phyloP scores from a whole-genome alignment of 2,113 vertebrate species.

The Erythrolamprus reginae region DNA sequence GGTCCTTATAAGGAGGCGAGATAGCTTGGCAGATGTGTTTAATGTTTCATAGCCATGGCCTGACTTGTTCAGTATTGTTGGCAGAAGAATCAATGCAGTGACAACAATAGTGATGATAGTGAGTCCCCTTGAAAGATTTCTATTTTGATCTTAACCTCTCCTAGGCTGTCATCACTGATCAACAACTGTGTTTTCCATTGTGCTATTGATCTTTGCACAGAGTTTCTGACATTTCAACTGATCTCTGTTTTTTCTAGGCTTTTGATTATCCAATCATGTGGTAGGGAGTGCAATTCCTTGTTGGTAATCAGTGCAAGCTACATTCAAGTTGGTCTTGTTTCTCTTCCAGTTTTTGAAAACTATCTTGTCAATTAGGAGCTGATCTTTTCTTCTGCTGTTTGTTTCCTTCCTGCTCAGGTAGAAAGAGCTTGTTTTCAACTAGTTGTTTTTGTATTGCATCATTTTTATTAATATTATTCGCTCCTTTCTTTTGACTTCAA shows the following conservation, averaged over 20 bases:
- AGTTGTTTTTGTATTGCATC: neutral
- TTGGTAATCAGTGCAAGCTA: neutral
- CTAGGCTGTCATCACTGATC: neutral
- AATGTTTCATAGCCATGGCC: neutral
- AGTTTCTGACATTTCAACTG: neutral
- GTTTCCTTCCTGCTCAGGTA: neutral
- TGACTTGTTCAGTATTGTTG: neutral
- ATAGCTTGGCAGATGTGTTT: neutral
- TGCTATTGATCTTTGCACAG: neutral
- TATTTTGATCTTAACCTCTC: neutral
- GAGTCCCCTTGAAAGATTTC: neutral
- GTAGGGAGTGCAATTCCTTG: neutral
- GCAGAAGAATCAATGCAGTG: neutral
- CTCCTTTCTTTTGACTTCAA: neutral
- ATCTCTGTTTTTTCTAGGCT: neutral
- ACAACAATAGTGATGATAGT: neutral
- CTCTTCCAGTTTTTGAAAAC: neutral
- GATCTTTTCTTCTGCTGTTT: neutral
- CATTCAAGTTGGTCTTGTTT: neutral
- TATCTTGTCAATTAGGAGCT: neutral
- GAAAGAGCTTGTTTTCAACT: neutral
- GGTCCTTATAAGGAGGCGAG: neutral
- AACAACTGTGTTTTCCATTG: neutral
- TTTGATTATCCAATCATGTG: neutral
- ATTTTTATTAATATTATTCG: neutral